These are phyloP conservation scores for Gasteruption jaculator DNA, from an alignment of 2,888 invertebrate species.

Conservation along the genomic window DNA sequence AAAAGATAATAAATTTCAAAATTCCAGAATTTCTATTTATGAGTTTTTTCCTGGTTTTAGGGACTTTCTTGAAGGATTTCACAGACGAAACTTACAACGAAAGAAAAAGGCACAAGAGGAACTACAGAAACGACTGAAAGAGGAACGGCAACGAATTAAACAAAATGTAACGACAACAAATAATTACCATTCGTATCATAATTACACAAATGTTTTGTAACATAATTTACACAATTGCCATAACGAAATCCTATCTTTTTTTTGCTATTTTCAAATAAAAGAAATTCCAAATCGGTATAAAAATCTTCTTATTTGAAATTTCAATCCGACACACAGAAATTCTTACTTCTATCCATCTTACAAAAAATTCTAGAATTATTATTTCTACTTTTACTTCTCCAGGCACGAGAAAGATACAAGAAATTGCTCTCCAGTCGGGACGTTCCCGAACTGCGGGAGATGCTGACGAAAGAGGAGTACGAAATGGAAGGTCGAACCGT, in stretches of 20 bases:
- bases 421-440: conserved; percentile 68
- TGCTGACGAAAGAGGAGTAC: conserved; percentile 64
- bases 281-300: background rate
- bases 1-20: background rate
- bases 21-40: background rate
- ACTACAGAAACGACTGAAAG: conserved; percentile 66
- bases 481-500: conserved; percentile 76
- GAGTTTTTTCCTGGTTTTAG: conserved; percentile 47
- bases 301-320: conserved; percentile 7
- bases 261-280: background rate
- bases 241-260: no score
- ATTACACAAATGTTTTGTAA: no score
- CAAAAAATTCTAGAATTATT: background rate
- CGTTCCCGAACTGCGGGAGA: conserved; percentile 66
- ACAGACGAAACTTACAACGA: conserved; percentile 73
- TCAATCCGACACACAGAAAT: background rate
- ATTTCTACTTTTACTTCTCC: conserved; percentile 14
- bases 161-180: conserved; percentile 58
- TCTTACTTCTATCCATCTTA: background rate
- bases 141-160: conserved; percentile 71
- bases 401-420: conserved; percentile 67
- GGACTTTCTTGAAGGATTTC: conserved; percentile 77
- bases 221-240: no score
- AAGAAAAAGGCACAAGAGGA: conserved; percentile 72
- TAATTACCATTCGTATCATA: no score